These are phyloP conservation scores for Paralinhomoeus sp. DNA, from an alignment of 2,888 invertebrate species.

Conservation along the genomic window DNA sequence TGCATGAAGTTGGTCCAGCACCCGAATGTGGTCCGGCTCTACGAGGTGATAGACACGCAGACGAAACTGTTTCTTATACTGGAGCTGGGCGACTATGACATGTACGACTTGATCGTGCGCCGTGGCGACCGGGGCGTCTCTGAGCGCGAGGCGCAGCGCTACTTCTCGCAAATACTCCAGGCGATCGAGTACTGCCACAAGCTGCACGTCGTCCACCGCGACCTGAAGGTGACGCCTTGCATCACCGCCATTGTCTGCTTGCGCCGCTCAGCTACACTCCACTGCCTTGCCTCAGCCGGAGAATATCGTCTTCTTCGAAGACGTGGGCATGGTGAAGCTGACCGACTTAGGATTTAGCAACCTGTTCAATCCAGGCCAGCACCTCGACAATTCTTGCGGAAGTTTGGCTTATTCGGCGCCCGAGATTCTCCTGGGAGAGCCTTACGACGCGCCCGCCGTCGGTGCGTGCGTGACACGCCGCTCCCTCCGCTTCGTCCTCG, in stretches of 20 bases:
- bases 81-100: conserved; percentile 90
- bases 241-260: no score
- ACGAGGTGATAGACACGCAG: conserved; percentile 97
- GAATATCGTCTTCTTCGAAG: conserved; percentile 96
- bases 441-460: conserved; percentile 94
- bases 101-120: conserved; percentile 93
- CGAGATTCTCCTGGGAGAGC: conserved; percentile 89
- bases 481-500: no score
- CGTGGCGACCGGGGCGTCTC: conserved; percentile 51
- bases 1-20: conserved; percentile 99
- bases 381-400: conserved; percentile 89
- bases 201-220: conserved; percentile 62
- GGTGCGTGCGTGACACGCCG: no score
- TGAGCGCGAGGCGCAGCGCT: conserved; percentile 41
- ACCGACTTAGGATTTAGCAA: conserved; percentile 98
- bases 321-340: conserved; percentile 65
- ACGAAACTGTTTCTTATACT: conserved; percentile 63
- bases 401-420: conserved; percentile 96
- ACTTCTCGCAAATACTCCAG: conserved; percentile 82
- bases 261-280: no score
- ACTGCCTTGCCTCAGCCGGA: conserved; percentile 64
- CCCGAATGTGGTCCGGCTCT: conserved; percentile 87
- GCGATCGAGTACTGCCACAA: conserved; percentile 94
- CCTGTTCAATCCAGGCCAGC: conserved; percentile 64
- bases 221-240: conserved; percentile 50